Conservation (phyloP, 2,888 invertebrate species). For the Melanotus villosus region DNA sequence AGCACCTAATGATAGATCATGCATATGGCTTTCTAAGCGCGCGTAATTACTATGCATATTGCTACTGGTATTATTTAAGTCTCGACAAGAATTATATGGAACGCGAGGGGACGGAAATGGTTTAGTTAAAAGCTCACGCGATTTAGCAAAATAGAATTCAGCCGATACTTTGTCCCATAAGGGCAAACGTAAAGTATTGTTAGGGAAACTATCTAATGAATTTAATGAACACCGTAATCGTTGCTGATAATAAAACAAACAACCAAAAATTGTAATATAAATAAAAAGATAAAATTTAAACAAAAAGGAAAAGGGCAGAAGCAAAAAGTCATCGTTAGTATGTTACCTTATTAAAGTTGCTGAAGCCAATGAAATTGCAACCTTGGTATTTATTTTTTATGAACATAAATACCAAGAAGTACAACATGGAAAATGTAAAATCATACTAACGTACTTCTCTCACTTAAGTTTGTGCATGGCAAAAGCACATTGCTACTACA, state of each 20-base stretch:
- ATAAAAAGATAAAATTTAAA: conserved; percentile 44
- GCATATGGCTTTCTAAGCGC: conserved; percentile 58
- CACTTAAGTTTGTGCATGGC: background rate
- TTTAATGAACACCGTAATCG: conserved; percentile 71
- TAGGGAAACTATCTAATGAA: conserved; percentile 69
- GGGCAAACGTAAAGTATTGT: conserved; percentile 71
- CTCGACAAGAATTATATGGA: conserved; percentile 64
- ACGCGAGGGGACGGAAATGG: conserved; percentile 67
- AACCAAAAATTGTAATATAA: conserved; percentile 47
- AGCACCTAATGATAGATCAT: conserved; percentile 61
- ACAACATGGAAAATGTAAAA: background rate
- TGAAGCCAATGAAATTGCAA: conserved; percentile 24
- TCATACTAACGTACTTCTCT: background rate
- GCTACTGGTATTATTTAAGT: conserved; percentile 56
- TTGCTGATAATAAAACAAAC: conserved; percentile 60
- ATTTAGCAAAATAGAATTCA: conserved; percentile 81
- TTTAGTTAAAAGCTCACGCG: conserved; percentile 77
- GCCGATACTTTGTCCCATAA: conserved; percentile 82
- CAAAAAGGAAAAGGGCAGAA: conserved; percentile 37
- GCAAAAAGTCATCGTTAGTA: conserved; percentile 56
- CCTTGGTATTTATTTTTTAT: background rate
- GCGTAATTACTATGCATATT: conserved; percentile 45
- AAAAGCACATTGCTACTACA: too few relatives aligned
- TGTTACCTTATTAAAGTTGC: conserved; percentile 33
- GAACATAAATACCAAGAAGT: background rate